These are phyloP conservation scores for Esperia sulphurella DNA, from an alignment of 2,888 invertebrate genomes.

Conservation along the genomic window DNA sequence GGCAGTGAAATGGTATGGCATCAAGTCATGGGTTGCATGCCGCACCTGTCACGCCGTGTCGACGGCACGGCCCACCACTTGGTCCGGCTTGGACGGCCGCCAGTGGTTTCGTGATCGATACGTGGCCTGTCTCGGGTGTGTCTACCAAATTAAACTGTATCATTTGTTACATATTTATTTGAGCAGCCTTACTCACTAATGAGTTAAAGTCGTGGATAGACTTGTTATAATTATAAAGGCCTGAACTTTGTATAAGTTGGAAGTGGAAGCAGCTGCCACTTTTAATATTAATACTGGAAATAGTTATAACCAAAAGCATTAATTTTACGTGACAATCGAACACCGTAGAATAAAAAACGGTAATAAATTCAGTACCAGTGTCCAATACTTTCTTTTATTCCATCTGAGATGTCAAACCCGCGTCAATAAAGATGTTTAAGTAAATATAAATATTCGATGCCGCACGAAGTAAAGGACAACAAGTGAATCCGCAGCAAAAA, in stretches of 20 bases:
- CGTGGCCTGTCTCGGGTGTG: constrained; percentile 66
- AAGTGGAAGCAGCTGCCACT: no score
- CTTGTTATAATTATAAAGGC: background rate
- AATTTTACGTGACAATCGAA: constrained; percentile 14
- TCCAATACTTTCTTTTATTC: constrained; percentile 51
- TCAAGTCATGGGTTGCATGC: constrained; percentile 73
- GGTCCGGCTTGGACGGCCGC: constrained; percentile 67
- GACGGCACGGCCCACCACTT: constrained; percentile 71
- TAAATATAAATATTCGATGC: constrained; percentile 71
- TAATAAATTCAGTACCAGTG: constrained; percentile 47
- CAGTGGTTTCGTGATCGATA: constrained; percentile 72
- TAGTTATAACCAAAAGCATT: constrained; percentile 11
- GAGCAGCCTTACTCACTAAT: constrained; percentile 63
- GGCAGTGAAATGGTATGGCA: constrained; percentile 24
- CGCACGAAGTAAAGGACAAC: constrained; percentile 48
- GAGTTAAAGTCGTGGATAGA: constrained; percentile 24
- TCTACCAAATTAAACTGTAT: constrained; percentile 77
- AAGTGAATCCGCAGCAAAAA: constrained; percentile 65
- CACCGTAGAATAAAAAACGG: constrained; percentile 25
- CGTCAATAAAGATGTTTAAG: constrained; percentile 76
- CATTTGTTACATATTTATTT: constrained; percentile 71
- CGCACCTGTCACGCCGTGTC: constrained; percentile 73
- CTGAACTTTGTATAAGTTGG: background rate
- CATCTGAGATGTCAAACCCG: constrained; percentile 56
- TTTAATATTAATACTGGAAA: constrained; percentile 2